These are phyloP conservation scores for Acanthosepion lycidas DNA, from an alignment of 2,888 invertebrate genomes.

Conservation along the genomic window DNA sequence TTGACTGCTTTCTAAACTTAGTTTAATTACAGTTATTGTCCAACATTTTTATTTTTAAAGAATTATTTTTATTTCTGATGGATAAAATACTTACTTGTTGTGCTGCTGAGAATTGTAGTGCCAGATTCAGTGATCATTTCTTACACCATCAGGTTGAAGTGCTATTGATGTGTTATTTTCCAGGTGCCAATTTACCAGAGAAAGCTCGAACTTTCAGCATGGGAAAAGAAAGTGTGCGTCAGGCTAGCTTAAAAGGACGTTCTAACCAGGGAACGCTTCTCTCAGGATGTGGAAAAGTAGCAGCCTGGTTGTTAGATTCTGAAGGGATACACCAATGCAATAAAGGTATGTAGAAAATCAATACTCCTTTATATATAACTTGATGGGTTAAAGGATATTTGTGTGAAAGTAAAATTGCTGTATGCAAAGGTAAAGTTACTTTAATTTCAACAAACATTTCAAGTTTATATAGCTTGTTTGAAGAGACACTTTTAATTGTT, in stretches of 20 bases:
- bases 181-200: constrained; percentile 48
- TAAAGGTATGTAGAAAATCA: constrained; percentile 67
- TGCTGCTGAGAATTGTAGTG: neutral
- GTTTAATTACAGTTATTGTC: neutral
- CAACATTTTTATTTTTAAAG: neutral
- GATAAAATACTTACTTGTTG: constrained; percentile 17
- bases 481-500: neutral
- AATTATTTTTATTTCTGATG: neutral
- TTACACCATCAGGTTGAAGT: constrained; percentile 20
- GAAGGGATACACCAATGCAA: constrained; percentile 81
- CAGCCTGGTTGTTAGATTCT: constrained; percentile 83
- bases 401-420: neutral
- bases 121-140: neutral
- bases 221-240: constrained; percentile 54
- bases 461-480: neutral
- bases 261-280: constrained; percentile 42
- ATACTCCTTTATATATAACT: neutral
- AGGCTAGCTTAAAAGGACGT: constrained; percentile 54
- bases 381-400: neutral
- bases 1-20: neutral
- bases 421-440: too few species aligned
- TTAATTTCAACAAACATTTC: too few species aligned
- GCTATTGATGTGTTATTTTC: constrained; percentile 35
- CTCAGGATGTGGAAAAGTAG: constrained; percentile 73
- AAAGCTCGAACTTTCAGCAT: constrained; percentile 55